Evolutionary conservation across 2,888 invertebrate species (phyloP), one percentile per base, ranked within the genome.

Genomic region (Tiliacea citrago): DNA sequence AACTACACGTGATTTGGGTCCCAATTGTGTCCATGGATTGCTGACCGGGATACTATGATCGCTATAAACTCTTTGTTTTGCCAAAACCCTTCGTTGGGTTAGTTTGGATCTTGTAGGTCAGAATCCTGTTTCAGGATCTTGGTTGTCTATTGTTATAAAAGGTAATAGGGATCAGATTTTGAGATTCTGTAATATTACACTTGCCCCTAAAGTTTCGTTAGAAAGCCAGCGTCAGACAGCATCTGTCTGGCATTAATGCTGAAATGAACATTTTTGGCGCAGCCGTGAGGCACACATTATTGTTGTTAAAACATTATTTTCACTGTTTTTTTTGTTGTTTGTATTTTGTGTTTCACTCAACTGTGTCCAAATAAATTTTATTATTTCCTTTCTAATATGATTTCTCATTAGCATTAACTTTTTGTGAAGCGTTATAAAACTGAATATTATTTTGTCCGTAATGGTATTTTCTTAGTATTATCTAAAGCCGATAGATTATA

Each of bases 1-100:
- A 81, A 82, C 82, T 78, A 78, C 77, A 90, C 90, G 90, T 89
- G 90, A 82, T 80, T 77, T 79, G 88, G 68, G 73, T 90, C 73
- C 87, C 83, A 88, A 90, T 81, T 68, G 77, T 39, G 58, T 68
- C 71, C 53, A 62, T 70, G 75, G 81, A 84, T 79, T 86, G 83
- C 83, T 82, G 84, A 85, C 85, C 77, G 77, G 65, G 75, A 73
- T 79, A 77, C 76, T 76, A 45, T 84, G 88, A 89, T 87, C 87
- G 86, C 45, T 51, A 24, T 35, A 51, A 76, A 85, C 82, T 88
- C 83, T 88, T 88, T 90, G 87, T 88, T 86, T 87, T 77, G 73
- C 75, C 79, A 83, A 88, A 88, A 79, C 83, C 86, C 87, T 88
- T 88, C 77, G 81, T 85, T 85, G 84, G 85, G 79, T 78, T 86